Base-by-base conservation (phyloP, 2,888 invertebrate genomes). In the Idaea straminata region DNA sequence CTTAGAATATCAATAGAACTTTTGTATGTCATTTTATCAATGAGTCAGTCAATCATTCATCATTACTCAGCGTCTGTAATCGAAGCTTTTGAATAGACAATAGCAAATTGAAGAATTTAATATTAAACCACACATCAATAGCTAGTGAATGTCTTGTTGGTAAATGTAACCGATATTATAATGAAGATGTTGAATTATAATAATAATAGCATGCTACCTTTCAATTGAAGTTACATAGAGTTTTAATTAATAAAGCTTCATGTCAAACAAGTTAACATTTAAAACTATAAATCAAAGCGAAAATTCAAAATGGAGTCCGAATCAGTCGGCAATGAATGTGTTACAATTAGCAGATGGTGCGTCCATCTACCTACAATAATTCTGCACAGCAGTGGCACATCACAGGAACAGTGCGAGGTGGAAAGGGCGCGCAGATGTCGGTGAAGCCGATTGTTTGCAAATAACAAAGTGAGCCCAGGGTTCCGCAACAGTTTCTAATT, bases 401-500 rank as follows among this genome's bases (percentile, higher is more conserved):
- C 67, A 58, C 68, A 72, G 68, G 66, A 74, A 69, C 68, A 71
- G 72, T 70, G 72, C 68, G 68, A 69, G 73, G 67, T 72, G 66
- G 73, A 77, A 73, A 77, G 77, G 80, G 79, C 82, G 81, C 83
- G 87, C 91, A 91, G 91, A 91, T 91, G 92, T 86, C 84, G 78
- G 74, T 71, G 78, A 77, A 7, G 47, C 13, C 86, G 84, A 89
- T 90, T 91, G 90, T 89, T 88, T 88, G 89, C 85, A 86, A 87
- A 89, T 89, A 89, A 90, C 87, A 90, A 89, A 91, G 88, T 88
- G 81, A 82, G 81, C 83, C 77, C 81, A 77, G 83, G 82, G 84
- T 77, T 78, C 83, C 81, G 84, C 87, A 87, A 91, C 90, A 91
- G 87, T 89, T 89, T 91, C 86, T 91, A 91, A 92, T 91, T 91